Conservation (phyloP, 2,113 vertebrate species). For the Colius striatus region DNA sequence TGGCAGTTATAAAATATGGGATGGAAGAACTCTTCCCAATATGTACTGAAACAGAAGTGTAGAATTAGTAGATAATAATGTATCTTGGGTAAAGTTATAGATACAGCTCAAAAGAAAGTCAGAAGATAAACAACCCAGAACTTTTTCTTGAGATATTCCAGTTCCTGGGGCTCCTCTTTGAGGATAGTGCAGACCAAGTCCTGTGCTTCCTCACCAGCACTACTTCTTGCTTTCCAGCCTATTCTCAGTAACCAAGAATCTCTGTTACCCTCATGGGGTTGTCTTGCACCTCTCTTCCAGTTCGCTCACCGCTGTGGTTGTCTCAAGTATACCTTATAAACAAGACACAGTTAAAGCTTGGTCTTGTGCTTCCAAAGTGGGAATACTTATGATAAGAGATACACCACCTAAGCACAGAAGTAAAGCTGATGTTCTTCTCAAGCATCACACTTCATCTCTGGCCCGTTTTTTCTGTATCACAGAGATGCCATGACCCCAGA, state of each 20-base stretch:
- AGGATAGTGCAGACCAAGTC: neutral
- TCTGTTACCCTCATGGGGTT: neutral
- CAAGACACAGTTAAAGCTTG: neutral
- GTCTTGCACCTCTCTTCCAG: neutral
- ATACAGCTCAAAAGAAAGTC: neutral
- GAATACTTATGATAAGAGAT: rapidly evolving
- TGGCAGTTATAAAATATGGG: neutral
- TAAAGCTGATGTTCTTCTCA: neutral
- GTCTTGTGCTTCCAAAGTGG: neutral
- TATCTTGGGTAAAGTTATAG: neutral
- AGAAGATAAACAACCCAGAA: neutral
- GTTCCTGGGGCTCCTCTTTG: neutral
- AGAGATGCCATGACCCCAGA: neutral
- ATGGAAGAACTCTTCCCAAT: neutral
- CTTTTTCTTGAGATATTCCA: neutral
- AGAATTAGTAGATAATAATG: neutral
- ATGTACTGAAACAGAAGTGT: neutral
- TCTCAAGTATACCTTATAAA: neutral
- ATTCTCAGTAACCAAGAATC: neutral
- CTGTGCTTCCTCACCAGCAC: neutral
- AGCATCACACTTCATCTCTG: neutral
- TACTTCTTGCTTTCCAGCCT: neutral
- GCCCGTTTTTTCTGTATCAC: neutral
- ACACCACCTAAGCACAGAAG: neutral
- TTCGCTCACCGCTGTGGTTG: neutral